These are phyloP conservation scores for Sphaeramia orbicularis DNA, from an alignment of 2,797 vertebrate species.

Conservation along the genomic window DNA sequence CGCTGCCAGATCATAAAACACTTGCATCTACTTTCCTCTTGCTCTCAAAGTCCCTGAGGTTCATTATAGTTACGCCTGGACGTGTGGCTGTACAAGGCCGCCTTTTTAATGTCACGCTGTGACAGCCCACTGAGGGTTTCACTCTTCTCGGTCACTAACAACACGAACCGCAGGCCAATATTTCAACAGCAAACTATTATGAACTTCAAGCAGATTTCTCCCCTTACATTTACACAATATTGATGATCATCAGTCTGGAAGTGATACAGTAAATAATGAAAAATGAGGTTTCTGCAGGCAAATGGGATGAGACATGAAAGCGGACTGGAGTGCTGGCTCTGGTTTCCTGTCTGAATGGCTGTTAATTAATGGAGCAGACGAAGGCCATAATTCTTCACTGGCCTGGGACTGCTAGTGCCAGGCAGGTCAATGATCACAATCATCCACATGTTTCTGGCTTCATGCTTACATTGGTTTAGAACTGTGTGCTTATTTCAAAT, in stretches of 20 bases:
- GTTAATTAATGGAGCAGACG: slow-evolving; percentile 85
- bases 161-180: slow-evolving; percentile 38
- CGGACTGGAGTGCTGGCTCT: slow-evolving; percentile 74
- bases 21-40: slow-evolving; percentile 71
- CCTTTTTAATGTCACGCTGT: slow-evolving; percentile 67
- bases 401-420: slow-evolving; percentile 63
- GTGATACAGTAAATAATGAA: slow-evolving; percentile 80
- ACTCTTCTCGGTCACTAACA: slow-evolving; percentile 31
- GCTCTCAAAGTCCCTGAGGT: slow-evolving; percentile 69
- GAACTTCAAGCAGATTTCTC: slow-evolving; percentile 46
- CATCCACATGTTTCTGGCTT: slow-evolving; percentile 49
- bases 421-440: slow-evolving; percentile 58
- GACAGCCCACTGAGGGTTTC: slow-evolving; percentile 67
- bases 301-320: slow-evolving; percentile 83
- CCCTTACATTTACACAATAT: slow-evolving; percentile 57
- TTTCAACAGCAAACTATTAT: slow-evolving; percentile 62
- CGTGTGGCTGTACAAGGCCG: slow-evolving; percentile 74
- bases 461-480: slow-evolving; percentile 45
- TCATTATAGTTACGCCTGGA: slow-evolving; percentile 80
- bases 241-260: slow-evolving; percentile 74
- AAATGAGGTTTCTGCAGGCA: slow-evolving; percentile 77
- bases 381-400: slow-evolving; percentile 70
- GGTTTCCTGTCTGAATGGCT: slow-evolving; percentile 83
- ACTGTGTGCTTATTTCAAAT: slow-evolving; percentile 42
- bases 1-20: slow-evolving; percentile 84